These are phyloP conservation scores for Melanostoma mellinum DNA, from an alignment of 2,888 invertebrate genomes.

Conservation along the genomic window DNA sequence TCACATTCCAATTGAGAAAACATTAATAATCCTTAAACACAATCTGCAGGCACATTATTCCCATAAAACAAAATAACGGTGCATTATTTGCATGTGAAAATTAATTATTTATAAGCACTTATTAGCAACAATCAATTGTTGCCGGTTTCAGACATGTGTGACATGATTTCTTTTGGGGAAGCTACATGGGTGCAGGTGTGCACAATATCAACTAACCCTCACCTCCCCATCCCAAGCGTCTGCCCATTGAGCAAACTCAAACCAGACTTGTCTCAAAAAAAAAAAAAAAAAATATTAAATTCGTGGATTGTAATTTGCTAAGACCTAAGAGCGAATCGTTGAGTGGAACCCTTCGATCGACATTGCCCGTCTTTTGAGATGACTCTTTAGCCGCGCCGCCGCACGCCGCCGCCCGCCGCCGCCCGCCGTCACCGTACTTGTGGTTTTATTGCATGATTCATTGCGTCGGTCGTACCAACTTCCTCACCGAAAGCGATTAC, in stretches of 20 bases:
- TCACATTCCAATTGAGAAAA: conserved; percentile 56
- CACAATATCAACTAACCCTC: background rate
- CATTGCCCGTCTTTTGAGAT: conserved; percentile 48
- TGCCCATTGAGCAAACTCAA: conserved; percentile 14
- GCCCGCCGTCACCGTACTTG: background rate
- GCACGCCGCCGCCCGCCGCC: background rate
- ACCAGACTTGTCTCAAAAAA: background rate
- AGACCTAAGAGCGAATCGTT: conserved; percentile 3
- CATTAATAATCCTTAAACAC: conserved; percentile 54
- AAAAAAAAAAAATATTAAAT: conserved; percentile 8
- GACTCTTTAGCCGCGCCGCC: conserved; percentile 18
- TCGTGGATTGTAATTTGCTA: conserved; percentile 25
- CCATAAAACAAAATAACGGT: conserved; percentile 49
- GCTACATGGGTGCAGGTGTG: conserved; percentile 7
- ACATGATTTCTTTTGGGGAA: conserved; percentile 47
- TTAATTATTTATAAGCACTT: conserved; percentile 64
- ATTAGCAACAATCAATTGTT: conserved; percentile 51
- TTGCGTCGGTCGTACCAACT: too few relatives aligned
- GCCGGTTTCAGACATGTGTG: conserved; percentile 26
- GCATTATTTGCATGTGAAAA: conserved; percentile 59
- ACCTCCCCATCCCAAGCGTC: background rate
- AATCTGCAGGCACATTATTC: background rate
- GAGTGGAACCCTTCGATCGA: conserved; percentile 36
- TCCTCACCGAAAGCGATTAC: too few relatives aligned
- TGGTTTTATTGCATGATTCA: background rate